Evolutionary conservation across 2,113 vertebrate genomes (phyloP).

Genomic region (Melanostigma gelatinosum): DNA sequence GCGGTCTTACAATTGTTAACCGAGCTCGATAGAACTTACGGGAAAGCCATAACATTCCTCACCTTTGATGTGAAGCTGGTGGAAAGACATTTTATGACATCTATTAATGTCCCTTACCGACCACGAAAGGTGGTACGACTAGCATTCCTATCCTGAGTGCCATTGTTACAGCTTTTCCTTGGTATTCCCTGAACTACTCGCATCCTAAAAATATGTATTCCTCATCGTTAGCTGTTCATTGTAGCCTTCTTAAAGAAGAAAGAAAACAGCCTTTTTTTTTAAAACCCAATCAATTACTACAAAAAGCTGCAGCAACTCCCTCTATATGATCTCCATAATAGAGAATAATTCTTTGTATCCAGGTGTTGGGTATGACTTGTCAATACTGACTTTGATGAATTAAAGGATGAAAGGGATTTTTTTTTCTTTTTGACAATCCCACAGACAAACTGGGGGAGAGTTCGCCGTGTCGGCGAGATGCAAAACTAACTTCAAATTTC

Average conservation of each 20-base stretch:
- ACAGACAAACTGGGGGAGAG: not conserved
- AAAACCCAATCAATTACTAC: not conserved
- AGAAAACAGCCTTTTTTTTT: not conserved
- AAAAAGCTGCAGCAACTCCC: not conserved
- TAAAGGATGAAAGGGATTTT: not conserved
- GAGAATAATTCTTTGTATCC: not conserved
- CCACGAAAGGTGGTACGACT: slow-evolving; percentile 20
- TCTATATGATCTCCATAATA: not conserved
- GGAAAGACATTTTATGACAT: slow-evolving; percentile 49
- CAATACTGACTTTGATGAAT: not conserved
- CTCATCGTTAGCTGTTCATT: not conserved
- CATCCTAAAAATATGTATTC: slow-evolving; percentile 24
- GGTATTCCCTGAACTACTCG: slow-evolving; percentile 16
- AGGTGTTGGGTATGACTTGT: not conserved
- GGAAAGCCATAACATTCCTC: slow-evolving; percentile 45
- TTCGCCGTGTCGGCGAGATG: slow-evolving; percentile 1
- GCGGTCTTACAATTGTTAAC: slow-evolving; percentile 54
- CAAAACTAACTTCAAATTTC: slow-evolving; percentile 14
- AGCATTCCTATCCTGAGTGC: slow-evolving; percentile 24
- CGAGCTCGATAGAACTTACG: slow-evolving; percentile 29
- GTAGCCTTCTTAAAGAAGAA: not conserved
- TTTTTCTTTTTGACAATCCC: not conserved
- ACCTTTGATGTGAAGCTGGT: slow-evolving; percentile 47
- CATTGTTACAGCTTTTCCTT: slow-evolving; percentile 54
- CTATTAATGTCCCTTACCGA: slow-evolving; percentile 28